Percentiles rank a stretch among this genome's conserved stretches.
phyloP scores from a whole-genome alignment of 2,797 vertebrate species.

The Enteromius trimaculatus region DNA sequence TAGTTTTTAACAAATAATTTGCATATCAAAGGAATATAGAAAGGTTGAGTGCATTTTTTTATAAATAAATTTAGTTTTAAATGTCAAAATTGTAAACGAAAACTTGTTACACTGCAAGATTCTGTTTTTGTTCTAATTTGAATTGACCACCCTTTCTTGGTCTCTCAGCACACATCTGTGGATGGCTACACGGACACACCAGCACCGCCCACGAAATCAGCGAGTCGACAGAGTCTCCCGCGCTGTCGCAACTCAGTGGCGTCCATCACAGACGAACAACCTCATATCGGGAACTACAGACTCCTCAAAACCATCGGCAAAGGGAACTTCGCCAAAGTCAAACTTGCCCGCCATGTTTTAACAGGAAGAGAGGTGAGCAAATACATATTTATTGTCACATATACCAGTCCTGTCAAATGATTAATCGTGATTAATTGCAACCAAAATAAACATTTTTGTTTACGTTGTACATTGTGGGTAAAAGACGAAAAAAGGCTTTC shows the following conservation, averaged over 20 bases:
- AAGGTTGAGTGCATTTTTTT: not conserved
- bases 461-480: not conserved
- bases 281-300: constrained; percentile 86
- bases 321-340: constrained; percentile 89
- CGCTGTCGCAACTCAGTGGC: constrained; percentile 83
- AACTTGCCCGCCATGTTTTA: constrained; percentile 84
- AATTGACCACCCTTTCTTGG: not conserved
- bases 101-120: not conserved
- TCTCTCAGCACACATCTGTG: constrained; percentile 82
- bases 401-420: not conserved
- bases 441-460: no score
- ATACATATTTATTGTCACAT: not conserved
- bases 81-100: not conserved
- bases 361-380: constrained; percentile 85
- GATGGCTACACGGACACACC: constrained; percentile 83
- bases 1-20: not conserved
- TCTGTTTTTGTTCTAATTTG: no score
- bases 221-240: constrained; percentile 84
- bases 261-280: constrained; percentile 83
- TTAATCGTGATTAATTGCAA: not conserved
- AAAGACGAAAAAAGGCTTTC: no score
- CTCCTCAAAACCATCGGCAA: constrained; percentile 89
- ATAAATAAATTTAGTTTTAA: not conserved
- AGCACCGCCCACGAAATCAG: constrained; percentile 83
- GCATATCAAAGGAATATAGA: not conserved